phyloP scores from a whole-genome alignment of 2,888 invertebrate species.

The Rosalia funebris region DNA sequence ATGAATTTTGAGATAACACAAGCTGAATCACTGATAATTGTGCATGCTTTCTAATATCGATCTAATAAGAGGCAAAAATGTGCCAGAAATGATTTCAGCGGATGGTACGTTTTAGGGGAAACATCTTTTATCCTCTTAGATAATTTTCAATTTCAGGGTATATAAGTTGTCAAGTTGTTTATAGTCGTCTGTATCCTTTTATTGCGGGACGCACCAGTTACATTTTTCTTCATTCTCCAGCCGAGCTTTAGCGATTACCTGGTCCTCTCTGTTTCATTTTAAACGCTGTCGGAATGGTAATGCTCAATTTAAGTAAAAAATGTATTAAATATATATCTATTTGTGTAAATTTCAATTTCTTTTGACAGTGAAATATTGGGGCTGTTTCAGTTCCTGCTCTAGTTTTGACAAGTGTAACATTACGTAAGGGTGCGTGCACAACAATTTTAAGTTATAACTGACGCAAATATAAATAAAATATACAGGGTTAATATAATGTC shows the following conservation, averaged over 20 bases:
- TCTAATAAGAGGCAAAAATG: too few relatives aligned
- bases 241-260: slow-evolving; percentile 16
- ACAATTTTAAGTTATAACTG: too few relatives aligned
- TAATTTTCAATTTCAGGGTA: slow-evolving; percentile 40
- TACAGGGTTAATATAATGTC: too few relatives aligned
- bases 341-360: background rate
- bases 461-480: too few relatives aligned
- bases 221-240: slow-evolving; percentile 37
- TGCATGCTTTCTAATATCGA: too few relatives aligned
- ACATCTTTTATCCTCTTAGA: slow-evolving; percentile 29
- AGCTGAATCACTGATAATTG: too few relatives aligned
- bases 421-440: too few relatives aligned
- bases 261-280: slow-evolving; percentile 7
- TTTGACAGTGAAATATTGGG: background rate
- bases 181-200: slow-evolving; percentile 32
- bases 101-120: background rate
- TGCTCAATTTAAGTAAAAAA: slow-evolving; percentile 21
- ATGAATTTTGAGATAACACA: too few relatives aligned
- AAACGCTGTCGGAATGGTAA: slow-evolving; percentile 21
- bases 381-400: too few relatives aligned
- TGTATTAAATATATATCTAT: slow-evolving; percentile 7
- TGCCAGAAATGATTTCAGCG: too few relatives aligned
- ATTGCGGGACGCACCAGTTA: slow-evolving; percentile 29
- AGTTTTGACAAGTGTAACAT: too few relatives aligned
- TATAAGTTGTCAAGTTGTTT: slow-evolving; percentile 38